A percentile compares a stretch with the other conserved stretches of the same genome.
These are phyloP conservation scores for Plecturocebus donacophilus DNA, from an alignment of 2,113 vertebrate genomes.

Conservation along the genomic window DNA sequence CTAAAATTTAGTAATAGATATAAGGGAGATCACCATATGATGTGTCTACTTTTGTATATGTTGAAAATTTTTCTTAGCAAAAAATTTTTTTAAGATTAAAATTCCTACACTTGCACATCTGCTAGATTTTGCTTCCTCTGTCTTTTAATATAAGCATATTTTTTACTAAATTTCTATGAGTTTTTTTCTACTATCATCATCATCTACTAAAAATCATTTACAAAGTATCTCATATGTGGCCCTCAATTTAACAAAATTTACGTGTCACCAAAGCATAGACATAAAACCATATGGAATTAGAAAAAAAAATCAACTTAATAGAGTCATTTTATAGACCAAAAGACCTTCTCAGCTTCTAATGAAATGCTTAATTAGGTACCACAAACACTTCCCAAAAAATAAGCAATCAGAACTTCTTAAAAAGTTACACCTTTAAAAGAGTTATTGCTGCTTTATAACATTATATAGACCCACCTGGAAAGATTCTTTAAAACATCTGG, in stretches of 20 bases:
- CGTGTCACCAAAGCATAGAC: not conserved
- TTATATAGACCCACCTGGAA: conserved; percentile 37
- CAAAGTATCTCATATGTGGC: not conserved
- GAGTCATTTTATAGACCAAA: conserved; percentile 34
- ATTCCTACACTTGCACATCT: not conserved
- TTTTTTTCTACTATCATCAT: not conserved
- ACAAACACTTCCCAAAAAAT: conserved; percentile 51
- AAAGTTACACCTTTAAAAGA: conserved; percentile 50
- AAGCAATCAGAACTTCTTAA: conserved; percentile 53
- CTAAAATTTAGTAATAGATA: not conserved
- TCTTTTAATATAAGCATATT: conserved; percentile 9
- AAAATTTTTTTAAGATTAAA: not conserved
- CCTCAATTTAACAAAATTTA: conserved; percentile 48
- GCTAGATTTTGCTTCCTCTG: not conserved
- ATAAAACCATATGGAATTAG: not conserved
- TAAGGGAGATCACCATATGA: not conserved
- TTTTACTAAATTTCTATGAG: not conserved
- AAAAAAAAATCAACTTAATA: not conserved
- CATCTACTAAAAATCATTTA: conserved; percentile 35
- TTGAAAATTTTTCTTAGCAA: not conserved
- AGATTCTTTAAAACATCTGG: conserved; percentile 58
- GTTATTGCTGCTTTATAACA: conserved; percentile 33
- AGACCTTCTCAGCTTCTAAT: conserved; percentile 42
- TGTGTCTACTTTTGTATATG: not conserved
- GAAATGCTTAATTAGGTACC: conserved; percentile 64